A percentile compares a stretch with the other conserved stretches of the same genome.
Evolutionary conservation across 2,113 vertebrate genomes (phyloP).

Genomic region (Cisticola juncidis): DNA sequence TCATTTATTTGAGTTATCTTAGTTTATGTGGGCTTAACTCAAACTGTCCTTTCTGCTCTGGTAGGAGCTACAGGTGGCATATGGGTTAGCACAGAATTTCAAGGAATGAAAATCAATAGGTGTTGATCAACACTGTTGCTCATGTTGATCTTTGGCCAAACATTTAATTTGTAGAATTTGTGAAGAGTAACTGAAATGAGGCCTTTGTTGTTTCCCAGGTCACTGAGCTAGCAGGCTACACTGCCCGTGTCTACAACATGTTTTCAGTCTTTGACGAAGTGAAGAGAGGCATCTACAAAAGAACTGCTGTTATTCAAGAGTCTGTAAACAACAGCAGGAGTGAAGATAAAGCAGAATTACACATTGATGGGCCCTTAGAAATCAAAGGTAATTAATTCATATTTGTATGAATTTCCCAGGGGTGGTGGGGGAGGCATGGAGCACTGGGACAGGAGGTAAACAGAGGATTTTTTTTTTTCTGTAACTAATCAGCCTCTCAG

Average conservation of each 20-base stretch:
- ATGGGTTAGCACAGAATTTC: background rate
- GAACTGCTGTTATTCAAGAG: constrained; percentile 72
- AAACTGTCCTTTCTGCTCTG: background rate
- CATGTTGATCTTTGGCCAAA: background rate
- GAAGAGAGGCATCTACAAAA: constrained; percentile 92
- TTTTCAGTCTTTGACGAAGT: constrained; percentile 95
- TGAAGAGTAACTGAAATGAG: background rate
- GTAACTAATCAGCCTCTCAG: background rate
- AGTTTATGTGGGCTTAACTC: background rate
- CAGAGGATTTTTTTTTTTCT: background rate
- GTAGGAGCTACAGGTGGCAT: background rate
- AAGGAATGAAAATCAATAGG: background rate
- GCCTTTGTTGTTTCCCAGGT: constrained; percentile 75
- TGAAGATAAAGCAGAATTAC: constrained; percentile 71
- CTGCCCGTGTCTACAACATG: constrained; percentile 94
- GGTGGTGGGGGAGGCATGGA: background rate
- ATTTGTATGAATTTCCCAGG: background rate
- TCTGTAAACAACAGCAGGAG: constrained; percentile 70
- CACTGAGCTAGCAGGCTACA: constrained; percentile 96
- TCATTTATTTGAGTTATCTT: background rate
- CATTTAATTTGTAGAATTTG: background rate
- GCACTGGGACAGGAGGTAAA: background rate
- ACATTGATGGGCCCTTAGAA: constrained; percentile 84
- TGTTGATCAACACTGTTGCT: background rate
- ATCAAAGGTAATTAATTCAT: constrained; percentile 83